phyloP scores from a whole-genome alignment of 2,888 invertebrate genomes.

The Neoaliturus tenellus region DNA sequence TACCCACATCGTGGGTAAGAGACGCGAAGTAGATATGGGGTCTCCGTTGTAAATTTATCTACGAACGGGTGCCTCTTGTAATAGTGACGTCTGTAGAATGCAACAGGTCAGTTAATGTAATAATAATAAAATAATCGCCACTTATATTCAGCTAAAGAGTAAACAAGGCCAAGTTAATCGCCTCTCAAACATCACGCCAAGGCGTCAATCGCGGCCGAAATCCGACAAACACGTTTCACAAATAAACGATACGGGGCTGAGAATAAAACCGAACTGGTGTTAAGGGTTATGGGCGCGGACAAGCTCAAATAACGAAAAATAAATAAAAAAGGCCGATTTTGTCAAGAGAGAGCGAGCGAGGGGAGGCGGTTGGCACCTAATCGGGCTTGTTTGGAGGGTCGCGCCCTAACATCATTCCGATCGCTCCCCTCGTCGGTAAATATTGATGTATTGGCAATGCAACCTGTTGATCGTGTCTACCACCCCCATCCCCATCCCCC shows the following conservation, averaged over 20 bases:
- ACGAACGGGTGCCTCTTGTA: too few species aligned
- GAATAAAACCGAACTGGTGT: not conserved
- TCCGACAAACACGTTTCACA: slow-evolving; percentile 17
- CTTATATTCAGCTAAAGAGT: too few species aligned
- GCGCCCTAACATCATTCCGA: slow-evolving; percentile 52
- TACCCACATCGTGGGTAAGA: too few species aligned
- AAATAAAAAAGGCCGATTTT: slow-evolving; percentile 37
- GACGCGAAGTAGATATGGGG: too few species aligned
- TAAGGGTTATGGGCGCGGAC: slow-evolving; percentile 31
- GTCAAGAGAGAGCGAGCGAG: not conserved
- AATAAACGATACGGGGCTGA: slow-evolving; percentile 2
- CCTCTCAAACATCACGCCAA: not conserved
- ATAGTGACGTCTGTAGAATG: too few species aligned
- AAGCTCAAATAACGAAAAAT: slow-evolving; percentile 49
- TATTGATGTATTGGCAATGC: slow-evolving; percentile 59
- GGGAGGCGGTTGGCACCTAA: slow-evolving; percentile 44
- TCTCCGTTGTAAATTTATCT: too few species aligned
- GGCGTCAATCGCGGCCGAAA: not conserved
- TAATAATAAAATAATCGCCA: too few species aligned
- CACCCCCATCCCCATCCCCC: not conserved
- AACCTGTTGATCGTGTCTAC: slow-evolving; percentile 54
- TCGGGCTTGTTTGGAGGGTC: slow-evolving; percentile 50
- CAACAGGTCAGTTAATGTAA: too few species aligned
- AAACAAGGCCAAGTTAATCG: too few species aligned
- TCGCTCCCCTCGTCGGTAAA: slow-evolving; percentile 58